A percentile compares a stretch with the other conserved stretches of the same genome.
Evolutionary conservation across 2,797 vertebrate genomes (phyloP).

Genomic region (Parauchenoglanis ngamensis): DNA sequence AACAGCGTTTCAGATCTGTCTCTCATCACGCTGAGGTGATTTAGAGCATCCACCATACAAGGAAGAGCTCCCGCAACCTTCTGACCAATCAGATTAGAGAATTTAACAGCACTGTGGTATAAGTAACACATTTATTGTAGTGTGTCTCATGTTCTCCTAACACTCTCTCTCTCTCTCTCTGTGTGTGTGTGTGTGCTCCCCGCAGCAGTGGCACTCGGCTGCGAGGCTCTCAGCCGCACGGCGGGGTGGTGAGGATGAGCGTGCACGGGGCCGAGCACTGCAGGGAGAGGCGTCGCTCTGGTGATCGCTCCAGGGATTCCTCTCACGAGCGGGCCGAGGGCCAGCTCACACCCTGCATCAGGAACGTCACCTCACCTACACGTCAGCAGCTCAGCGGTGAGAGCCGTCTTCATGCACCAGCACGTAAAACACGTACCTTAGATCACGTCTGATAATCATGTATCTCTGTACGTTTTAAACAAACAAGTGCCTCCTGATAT

Average conservation of each 20-base stretch:
- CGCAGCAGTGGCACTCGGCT: constrained; percentile 76
- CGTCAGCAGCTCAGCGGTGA: constrained; percentile 84
- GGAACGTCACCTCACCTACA: constrained; percentile 94
- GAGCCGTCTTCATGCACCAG: neutral
- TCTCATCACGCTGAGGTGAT: neutral
- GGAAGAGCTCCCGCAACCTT: neutral
- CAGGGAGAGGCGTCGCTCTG: constrained; percentile 85
- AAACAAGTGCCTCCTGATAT: neutral
- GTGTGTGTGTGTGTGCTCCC: neutral
- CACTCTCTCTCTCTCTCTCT: no score
- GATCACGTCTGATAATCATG: neutral
- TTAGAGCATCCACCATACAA: neutral
- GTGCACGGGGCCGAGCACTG: constrained; percentile 81
- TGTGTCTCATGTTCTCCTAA: no score
- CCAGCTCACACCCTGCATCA: constrained; percentile 95
- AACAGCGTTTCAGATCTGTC: neutral
- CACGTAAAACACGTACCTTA: neutral
- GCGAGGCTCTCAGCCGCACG: constrained; percentile 77
- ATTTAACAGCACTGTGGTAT: neutral
- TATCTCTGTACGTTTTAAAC: neutral
- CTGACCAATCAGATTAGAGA: neutral
- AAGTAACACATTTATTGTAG: neutral
- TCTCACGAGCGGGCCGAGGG: constrained; percentile 92
- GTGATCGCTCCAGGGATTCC: constrained; percentile 92
- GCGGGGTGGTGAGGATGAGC: constrained; percentile 82